Evolutionary conservation across 2,113 vertebrate species (phyloP), one percentile per base, ranked within the genome.

Genomic region (Scartelaos histophorus): DNA sequence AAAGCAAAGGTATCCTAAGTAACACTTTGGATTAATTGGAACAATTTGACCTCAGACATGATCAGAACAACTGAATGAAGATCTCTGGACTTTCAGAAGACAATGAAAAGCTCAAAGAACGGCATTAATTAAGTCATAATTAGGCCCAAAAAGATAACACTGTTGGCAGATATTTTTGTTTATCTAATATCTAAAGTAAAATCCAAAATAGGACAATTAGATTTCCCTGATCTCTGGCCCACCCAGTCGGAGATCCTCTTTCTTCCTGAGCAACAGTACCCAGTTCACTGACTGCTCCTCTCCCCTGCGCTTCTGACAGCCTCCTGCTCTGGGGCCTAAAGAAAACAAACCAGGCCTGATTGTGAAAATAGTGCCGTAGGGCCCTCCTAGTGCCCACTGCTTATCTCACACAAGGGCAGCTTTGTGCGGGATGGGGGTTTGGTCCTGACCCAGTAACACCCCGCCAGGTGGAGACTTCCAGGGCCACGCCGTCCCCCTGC

Each of bases 311-410:
- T 85, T 81, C 84, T 87, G 85, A 89, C 86, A 83, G 78, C 82
- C 86, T 75, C 77, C 2, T 79, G 82, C 86, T 83, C 85, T 67
- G 85, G 87, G 86, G 84, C 88, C 91, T 81, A 89, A 91, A 91
- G 88, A 93, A 94, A 93, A 94, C 92, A 94, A 93, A 93, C 91
- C 76, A 74, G 68, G 83, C 75, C 87, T 93, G 90, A 92, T 93
- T 93, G 89, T 90, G 85, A 93, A 93, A 93, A 92, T 89, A 92
- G 82, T 87, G 86, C 84, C 64, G 83, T 70, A 82, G 80, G 86
- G 86, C 89, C 85, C 90, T 90, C 89, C 84, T 77, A 81, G 81
- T 90, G 87, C 87, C 85, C 66, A 22, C 61, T 58, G 90, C 91
- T 93, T 93, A 93, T 93, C 91, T 88, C 82, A 88, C 77, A 93